These are phyloP conservation scores for Zoroaster sp. DNA, from an alignment of 53 echinoderm and acorn worm species.

Conservation along the genomic window DNA sequence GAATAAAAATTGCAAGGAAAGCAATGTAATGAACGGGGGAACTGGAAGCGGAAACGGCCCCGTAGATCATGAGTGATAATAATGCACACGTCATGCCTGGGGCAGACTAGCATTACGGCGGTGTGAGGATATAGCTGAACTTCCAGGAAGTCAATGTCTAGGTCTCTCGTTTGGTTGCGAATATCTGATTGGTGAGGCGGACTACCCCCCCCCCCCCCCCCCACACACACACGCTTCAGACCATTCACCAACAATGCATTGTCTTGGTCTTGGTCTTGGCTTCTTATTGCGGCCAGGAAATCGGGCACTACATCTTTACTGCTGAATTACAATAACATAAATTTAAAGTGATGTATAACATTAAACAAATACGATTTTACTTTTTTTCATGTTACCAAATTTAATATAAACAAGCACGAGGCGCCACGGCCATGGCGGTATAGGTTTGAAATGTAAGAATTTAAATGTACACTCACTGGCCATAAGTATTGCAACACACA, in stretches of 20 bases:
- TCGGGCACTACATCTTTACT: too few species aligned
- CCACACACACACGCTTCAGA: neutral
- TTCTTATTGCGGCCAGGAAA: too few species aligned
- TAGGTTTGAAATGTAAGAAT: too few species aligned
- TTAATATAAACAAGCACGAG: too few species aligned
- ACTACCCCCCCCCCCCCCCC: too few species aligned
- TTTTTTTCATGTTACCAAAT: too few species aligned
- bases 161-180: neutral
- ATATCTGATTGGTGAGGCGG: neutral
- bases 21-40: neutral
- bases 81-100: neutral
- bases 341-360: too few species aligned
- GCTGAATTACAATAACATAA: too few species aligned
- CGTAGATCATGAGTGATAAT: neutral
- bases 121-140: neutral
- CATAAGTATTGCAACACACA: too few species aligned
- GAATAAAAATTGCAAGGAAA: neutral
- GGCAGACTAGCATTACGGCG: neutral
- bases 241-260: neutral
- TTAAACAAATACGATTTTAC: too few species aligned
- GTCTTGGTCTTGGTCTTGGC: neutral
- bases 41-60: neutral
- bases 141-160: conserved; percentile 18
- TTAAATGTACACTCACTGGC: too few species aligned
- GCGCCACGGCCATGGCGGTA: too few species aligned